Conservation (phyloP, 1,140 invertebrate species). For the Pteromalus puparum region DNA sequence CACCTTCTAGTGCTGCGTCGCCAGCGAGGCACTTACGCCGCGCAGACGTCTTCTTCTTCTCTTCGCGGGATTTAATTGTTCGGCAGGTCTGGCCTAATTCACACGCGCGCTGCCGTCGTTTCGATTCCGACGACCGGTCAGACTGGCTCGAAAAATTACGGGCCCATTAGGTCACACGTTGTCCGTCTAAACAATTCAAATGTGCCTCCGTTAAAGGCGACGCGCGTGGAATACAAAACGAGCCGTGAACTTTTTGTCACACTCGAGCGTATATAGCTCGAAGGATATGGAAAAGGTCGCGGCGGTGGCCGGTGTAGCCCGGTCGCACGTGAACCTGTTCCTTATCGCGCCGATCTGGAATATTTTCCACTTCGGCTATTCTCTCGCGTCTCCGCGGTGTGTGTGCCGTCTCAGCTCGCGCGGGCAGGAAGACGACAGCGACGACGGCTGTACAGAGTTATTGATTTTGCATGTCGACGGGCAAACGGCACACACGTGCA, state of each 20-base stretch:
- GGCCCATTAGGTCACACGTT: background rate
- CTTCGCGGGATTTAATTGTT: background rate
- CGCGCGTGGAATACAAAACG: background rate
- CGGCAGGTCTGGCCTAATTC: background rate
- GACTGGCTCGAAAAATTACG: background rate
- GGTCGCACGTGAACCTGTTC: constrained; percentile 41
- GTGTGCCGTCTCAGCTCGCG: no score
- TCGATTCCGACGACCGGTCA: background rate
- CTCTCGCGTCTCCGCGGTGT: constrained; percentile 2
- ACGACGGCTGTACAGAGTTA: constrained; percentile 18
- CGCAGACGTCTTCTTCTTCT: background rate
- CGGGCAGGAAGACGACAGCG: background rate
- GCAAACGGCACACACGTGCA: background rate
- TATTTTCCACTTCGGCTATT: constrained; percentile 34
- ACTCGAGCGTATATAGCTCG: background rate
- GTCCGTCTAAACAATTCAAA: background rate
- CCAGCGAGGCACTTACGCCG: background rate
- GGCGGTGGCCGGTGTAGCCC: background rate
- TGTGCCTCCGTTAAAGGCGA: background rate
- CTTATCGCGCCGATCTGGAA: constrained; percentile 41
- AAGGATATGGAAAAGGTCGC: constrained; percentile 1
- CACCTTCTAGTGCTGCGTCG: background rate
- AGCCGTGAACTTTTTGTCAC: background rate
- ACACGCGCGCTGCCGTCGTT: background rate
- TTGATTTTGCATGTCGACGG: constrained; percentile 39